These are phyloP conservation scores for Picathartes gymnocephalus DNA, from an alignment of 2,113 vertebrate species.

Conservation along the genomic window DNA sequence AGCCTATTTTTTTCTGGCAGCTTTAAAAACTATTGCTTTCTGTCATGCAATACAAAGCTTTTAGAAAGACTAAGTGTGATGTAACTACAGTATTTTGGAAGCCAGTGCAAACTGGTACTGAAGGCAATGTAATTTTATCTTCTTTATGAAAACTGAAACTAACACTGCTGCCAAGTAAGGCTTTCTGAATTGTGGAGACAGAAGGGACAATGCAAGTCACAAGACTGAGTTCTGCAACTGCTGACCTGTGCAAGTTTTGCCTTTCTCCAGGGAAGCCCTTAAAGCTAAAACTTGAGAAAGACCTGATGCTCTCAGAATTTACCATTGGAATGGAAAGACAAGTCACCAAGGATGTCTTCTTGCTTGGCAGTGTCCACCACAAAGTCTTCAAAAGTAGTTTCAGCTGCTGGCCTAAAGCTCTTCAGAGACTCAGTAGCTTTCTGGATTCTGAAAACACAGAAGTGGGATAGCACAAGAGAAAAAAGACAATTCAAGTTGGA, in stretches of 20 bases:
- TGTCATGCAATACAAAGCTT: not conserved
- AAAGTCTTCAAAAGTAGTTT: slow-evolving; percentile 90
- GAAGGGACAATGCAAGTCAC: not conserved
- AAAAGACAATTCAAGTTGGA: not conserved
- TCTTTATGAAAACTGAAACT: not conserved
- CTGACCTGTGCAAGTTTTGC: not conserved
- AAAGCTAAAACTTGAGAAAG: not conserved
- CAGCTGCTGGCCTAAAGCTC: slow-evolving; percentile 87
- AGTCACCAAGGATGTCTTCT: slow-evolving; percentile 82
- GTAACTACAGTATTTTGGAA: not conserved
- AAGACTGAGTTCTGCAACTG: not conserved
- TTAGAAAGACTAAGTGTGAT: not conserved
- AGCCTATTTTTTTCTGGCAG: not conserved
- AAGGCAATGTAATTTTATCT: not conserved
- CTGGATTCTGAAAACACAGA: slow-evolving; percentile 82
- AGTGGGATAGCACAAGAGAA: not conserved
- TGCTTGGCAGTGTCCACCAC: slow-evolving; percentile 84
- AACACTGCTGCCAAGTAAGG: not conserved
- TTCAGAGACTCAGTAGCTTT: slow-evolving; percentile 92
- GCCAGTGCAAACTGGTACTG: not conserved
- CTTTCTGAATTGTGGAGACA: not conserved
- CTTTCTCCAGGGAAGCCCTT: not conserved
- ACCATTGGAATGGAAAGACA: slow-evolving; percentile 87
- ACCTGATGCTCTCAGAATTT: not conserved
- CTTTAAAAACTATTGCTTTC: not conserved